Evolutionary conservation across 2,113 vertebrate genomes (phyloP).

Genomic region (Sialia sialis): DNA sequence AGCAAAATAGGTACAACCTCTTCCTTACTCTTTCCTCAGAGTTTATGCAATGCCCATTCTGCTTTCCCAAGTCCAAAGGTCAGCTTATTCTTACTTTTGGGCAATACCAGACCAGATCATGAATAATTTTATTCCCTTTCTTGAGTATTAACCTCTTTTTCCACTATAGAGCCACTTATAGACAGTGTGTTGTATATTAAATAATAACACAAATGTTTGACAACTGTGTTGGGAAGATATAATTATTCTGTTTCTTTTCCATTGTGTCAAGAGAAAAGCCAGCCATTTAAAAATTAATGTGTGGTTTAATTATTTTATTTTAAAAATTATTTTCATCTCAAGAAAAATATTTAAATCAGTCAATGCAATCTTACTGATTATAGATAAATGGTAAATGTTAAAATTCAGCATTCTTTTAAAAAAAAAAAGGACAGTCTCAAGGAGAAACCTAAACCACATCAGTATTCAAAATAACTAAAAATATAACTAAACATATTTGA

Average conservation of each 20-base stretch:
- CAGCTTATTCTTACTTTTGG: not conserved
- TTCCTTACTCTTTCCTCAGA: not conserved
- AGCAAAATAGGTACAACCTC: slow-evolving; percentile 59
- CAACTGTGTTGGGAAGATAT: not conserved
- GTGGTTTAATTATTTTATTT: not conserved
- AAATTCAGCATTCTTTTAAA: not conserved
- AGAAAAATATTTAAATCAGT: not conserved
- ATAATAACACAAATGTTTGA: slow-evolving; percentile 2
- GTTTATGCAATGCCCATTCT: slow-evolving; percentile 2
- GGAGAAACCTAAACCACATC: not conserved
- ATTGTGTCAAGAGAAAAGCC: not conserved
- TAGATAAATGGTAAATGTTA: not conserved
- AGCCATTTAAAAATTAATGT: not conserved
- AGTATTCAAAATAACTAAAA: not conserved
- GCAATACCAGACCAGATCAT: not conserved
- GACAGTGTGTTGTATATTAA: not conserved
- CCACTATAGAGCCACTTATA: not conserved
- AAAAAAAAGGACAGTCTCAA: not conserved
- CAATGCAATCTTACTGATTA: not conserved
- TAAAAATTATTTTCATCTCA: not conserved
- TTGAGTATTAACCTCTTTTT: not conserved
- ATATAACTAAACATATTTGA: not conserved
- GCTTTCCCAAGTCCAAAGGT: not conserved
- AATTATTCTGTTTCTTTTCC: not conserved
- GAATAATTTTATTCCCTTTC: not conserved